A percentile compares a stretch with the other conserved stretches of the same genome.
phyloP scores from a whole-genome alignment of 2,888 invertebrate species.

The Cataglyphis rosenhaueri region DNA sequence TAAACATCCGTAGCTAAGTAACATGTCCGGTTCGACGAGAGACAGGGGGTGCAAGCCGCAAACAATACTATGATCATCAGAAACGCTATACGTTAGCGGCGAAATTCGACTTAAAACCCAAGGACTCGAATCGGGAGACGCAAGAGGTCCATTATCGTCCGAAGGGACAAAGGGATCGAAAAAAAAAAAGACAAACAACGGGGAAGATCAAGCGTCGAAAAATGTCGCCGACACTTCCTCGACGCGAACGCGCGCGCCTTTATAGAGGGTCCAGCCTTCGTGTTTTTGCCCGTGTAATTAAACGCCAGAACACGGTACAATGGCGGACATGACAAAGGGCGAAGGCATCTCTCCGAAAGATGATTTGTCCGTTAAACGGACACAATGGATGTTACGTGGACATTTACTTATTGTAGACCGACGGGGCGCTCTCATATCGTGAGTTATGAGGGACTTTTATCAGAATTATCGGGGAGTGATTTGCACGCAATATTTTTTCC shows the following conservation, averaged over 20 bases:
- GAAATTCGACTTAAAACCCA: not conserved
- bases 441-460: not conserved
- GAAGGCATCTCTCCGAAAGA: constrained; percentile 37
- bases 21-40: constrained; percentile 30
- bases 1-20: constrained; percentile 38
- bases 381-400: constrained; percentile 51
- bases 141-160: constrained; percentile 45
- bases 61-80: constrained; percentile 26
- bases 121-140: not conserved
- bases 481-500: not conserved
- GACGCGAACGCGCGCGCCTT: constrained; percentile 11
- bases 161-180: constrained; percentile 43
- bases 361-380: constrained; percentile 29
- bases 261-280: constrained; percentile 34
- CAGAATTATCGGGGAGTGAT: not conserved
- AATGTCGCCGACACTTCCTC: constrained; percentile 41
- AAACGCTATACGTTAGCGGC: not conserved
- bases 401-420: constrained; percentile 48
- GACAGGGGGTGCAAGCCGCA: constrained; percentile 27
- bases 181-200: constrained; percentile 27
- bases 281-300: constrained; percentile 68
- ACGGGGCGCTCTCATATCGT: not conserved
- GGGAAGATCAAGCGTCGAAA: constrained; percentile 40
- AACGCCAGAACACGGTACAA: constrained; percentile 60
- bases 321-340: constrained; percentile 61